Base-by-base conservation (phyloP, 1,140 invertebrate species). In the Brachionus koreanus region DNA sequence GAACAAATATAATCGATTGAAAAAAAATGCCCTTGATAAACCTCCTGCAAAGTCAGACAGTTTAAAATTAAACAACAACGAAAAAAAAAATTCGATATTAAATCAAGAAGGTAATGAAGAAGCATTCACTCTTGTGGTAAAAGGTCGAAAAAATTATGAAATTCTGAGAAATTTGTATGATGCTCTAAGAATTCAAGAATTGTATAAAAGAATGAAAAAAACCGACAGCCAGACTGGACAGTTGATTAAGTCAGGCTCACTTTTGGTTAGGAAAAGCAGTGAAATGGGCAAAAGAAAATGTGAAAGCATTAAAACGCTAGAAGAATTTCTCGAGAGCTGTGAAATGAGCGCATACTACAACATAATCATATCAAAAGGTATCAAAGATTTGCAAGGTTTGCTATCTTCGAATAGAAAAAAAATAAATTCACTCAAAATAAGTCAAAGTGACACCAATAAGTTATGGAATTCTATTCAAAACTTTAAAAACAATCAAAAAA, bases 61-160 rank as follows among this genome's bases (percentile, higher is more conserved):
- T 23, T 9, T 23, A 3, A 74, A 46, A 46, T 23, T 25, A 10
- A 13, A 9, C 19, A 74, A 46, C 33, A 25, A 10, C 4, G 19
- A 72, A n/a, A 74, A 74, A 25, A 46, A 33, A 25, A 29, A 4
- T n/a, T 74, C 46, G 37, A 16, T 23, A 9, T 5, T 25, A 61
- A 35, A 46, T 25, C 35, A 79, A 61, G 49, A 65, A 16, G 76
- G 23, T 5, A 19, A 57, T n/a, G 49, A 63, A 33, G 76, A 79
- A 16, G 12, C 16, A 3, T 79, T 61, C 12, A 79, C 76, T 2
- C 25, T 83, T 33, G 82, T 87, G 85, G 86, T 88, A 0, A 84
- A 85, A 79, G 88, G 88, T 4, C 82, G 85, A 49, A 86, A 88
- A 69, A 88, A 89, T 69, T 89, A 86, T 84, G 86, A 89, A 49